phyloP scores from a whole-genome alignment of 2,797 vertebrate species.

The Orientallactaga sibirica region DNA sequence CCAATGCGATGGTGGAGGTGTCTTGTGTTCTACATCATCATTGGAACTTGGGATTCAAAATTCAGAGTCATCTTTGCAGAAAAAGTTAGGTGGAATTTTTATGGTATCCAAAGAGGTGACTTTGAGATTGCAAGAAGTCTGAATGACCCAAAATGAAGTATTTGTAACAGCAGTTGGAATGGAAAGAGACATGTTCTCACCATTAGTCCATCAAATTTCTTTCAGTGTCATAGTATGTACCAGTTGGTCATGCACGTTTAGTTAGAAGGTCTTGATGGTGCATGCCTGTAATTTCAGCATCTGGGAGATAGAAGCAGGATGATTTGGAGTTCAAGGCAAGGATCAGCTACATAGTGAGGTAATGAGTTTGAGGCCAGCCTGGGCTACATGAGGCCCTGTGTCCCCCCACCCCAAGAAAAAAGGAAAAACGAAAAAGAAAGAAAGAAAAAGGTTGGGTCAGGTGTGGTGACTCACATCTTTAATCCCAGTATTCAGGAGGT shows the following conservation, averaged over 20 bases:
- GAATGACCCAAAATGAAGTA: background rate
- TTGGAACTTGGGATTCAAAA: background rate
- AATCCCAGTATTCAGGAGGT: too few species aligned
- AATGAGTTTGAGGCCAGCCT: too few species aligned
- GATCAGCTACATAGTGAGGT: background rate
- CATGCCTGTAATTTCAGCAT: background rate
- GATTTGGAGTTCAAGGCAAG: background rate
- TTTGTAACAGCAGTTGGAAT: background rate
- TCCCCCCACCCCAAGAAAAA: too few species aligned
- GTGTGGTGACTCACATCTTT: too few species aligned
- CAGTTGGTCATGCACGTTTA: background rate
- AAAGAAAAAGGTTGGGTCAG: too few species aligned
- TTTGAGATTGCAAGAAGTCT: background rate
- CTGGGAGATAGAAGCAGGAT: background rate
- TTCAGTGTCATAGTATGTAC: background rate
- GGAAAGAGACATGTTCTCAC: background rate
- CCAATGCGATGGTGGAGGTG: conserved; percentile 95
- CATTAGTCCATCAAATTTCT: background rate
- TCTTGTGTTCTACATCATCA: conserved; percentile 84
- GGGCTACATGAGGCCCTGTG: background rate
- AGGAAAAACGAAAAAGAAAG: too few species aligned
- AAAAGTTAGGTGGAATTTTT: background rate
- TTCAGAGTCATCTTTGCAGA: background rate
- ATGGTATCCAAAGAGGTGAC: background rate
- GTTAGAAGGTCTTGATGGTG: background rate